Evolutionary conservation across 2,888 invertebrate species (phyloP), one percentile per base, ranked within the genome.

Genomic region (Hybos culiciformis): DNA sequence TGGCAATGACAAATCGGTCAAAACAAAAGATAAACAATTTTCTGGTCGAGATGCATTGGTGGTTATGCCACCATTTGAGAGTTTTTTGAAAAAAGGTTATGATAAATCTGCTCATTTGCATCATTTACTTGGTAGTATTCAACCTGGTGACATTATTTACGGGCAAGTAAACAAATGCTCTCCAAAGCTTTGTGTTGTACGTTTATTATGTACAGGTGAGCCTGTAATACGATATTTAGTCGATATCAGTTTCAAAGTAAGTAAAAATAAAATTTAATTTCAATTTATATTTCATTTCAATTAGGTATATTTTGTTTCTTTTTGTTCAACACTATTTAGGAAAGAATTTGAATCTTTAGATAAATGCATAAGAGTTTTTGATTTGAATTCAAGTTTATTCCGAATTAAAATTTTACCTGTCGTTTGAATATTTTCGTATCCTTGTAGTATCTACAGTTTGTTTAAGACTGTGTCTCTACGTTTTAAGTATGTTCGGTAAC

Each of bases 181-280:
- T 51, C 74, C 77, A 47, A 75, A 77, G 26, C 80, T 81, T 46
- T 75, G 80, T 70, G 77, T 80, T 71, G 70, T 92, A 52, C 29
- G 50, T 9, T 78, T 93, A 19, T 70, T 92, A 39, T 91, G 90
- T 67, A 81, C 85, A 45, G 81, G 84, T 46, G 83, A 83, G 49
- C 82, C 78, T 41, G 76, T 75, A 51, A 78, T 81, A 37, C 75
- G 84, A 62, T 83, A 85, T 67, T 79, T 91, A 39, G 82, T 84
- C 41, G 88, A 92, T 65, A 77, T 91, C 51, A 83, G 83, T 63
- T 79, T 92, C 45, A 87, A 85, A 77, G 91, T 88, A 70, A 59
- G 40, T 44, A 12, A 11, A 17, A 6, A 12, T 9, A 26, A 26
- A 6, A 12, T 26, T 6, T n/a, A n/a, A n/a, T n/a, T n/a, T n/a